These are phyloP conservation scores for Heliconius erato DNA, from an alignment of 2,888 invertebrate genomes.

Conservation along the genomic window DNA sequence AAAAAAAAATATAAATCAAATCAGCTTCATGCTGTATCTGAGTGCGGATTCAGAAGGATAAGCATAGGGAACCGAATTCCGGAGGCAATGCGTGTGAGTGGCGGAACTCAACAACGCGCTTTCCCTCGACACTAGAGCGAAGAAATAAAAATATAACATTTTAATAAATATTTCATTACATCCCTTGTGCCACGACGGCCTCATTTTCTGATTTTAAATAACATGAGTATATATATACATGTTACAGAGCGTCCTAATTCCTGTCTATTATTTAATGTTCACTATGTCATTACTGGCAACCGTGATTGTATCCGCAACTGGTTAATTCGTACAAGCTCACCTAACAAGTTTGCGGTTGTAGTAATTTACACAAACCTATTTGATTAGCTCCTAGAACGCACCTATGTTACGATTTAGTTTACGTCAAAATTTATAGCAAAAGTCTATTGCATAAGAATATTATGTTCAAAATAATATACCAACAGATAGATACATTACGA, in stretches of 20 bases:
- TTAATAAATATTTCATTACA: too few species aligned
- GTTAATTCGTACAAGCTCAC: constrained; percentile 50
- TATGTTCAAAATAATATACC: constrained; percentile 7
- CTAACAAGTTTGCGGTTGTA: constrained; percentile 44
- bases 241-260: background rate
- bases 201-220: background rate
- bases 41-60: too few species aligned
- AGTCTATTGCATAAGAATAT: background rate
- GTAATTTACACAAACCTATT: constrained; percentile 47
- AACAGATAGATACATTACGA: background rate
- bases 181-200: too few species aligned
- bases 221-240: background rate
- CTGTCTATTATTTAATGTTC: constrained; percentile 21
- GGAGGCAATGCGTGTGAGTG: too few species aligned
- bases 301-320: constrained; percentile 41
- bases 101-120: too few species aligned
- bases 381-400: constrained; percentile 40
- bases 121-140: too few species aligned
- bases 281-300: constrained; percentile 36
- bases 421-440: background rate
- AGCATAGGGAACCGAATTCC: too few species aligned
- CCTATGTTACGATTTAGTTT: constrained; percentile 45
- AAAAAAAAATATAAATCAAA: too few species aligned
- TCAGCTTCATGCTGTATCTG: too few species aligned
- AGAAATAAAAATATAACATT: too few species aligned